These are phyloP conservation scores for Amiota minor DNA, from an alignment of 2,888 invertebrate genomes.

Conservation along the genomic window DNA sequence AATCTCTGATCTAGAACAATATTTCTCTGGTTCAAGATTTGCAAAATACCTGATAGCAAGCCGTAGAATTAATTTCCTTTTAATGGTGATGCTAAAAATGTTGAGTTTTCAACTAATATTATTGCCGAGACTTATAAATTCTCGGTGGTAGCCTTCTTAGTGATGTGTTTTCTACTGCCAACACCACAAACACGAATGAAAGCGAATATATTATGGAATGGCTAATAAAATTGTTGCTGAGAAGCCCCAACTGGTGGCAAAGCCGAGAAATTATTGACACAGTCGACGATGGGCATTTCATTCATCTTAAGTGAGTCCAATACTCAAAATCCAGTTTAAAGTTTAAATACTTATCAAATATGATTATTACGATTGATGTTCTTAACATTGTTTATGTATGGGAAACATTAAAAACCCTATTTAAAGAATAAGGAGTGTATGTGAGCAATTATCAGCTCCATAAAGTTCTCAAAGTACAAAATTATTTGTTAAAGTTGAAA, in stretches of 20 bases:
- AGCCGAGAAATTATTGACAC: constrained; percentile 76
- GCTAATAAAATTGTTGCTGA: constrained; percentile 79
- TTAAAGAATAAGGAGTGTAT: no score
- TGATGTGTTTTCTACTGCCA: constrained; percentile 79
- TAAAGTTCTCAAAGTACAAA: no score
- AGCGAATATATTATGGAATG: constrained; percentile 79
- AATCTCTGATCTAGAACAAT: constrained; percentile 90
- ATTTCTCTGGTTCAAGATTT: constrained; percentile 95
- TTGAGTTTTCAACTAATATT: constrained; percentile 86
- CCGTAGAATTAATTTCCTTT: constrained; percentile 98
- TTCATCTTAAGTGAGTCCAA: constrained; percentile 77
- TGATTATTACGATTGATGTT: no score
- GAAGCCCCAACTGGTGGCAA: constrained; percentile 75
- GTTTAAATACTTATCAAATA: no score
- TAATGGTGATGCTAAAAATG: constrained; percentile 92
- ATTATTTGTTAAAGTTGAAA: no score
- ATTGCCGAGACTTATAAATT: constrained; percentile 86
- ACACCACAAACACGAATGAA: constrained; percentile 79
- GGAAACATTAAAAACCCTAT: no score
- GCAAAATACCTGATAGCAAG: constrained; percentile 98
- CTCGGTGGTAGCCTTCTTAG: constrained; percentile 78
- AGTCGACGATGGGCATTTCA: constrained; percentile 86
- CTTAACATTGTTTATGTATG: no score
- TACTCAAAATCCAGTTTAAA: no score
- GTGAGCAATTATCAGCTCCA: no score